Evolutionary conservation across 1,140 invertebrate species (phyloP), one percentile per base, ranked within the genome.

Genomic region (Lucilia cuprina): DNA sequence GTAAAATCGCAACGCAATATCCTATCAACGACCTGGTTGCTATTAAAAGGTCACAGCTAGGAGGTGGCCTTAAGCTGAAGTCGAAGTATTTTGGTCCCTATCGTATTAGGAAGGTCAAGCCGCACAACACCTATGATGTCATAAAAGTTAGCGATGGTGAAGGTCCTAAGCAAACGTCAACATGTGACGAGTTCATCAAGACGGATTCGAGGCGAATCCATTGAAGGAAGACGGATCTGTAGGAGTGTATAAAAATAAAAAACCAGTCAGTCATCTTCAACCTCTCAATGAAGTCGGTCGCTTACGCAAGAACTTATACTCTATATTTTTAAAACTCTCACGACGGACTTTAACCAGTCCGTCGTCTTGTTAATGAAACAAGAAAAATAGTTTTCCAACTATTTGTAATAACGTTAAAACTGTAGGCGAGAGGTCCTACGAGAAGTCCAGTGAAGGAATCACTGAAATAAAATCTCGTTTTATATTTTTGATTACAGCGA

Each of bases 41-140:
- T 60, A 60, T 60, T 14, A 60, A 60, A 14, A 60, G 50, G 13
- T 10, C 50, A 14, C 50, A 60, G 50, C 50, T 60, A 60, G 50
- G 50, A n/a, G 50, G 50, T 10, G 41, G 41, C 10, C 41, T 41
- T 10, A 41, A 41, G 10, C 10, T 41, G 41, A 41, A 41, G 10
- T 60, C 50, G 50, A 60, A 60, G 17, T 60, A 60, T 60, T 60
- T 60, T 14, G 50, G 50, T 60, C 50, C 25, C 25, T 30, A 30
- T 30, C 25, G 25, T 30, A 30, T 30, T 30, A 60, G 0, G 50
- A 60, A 60, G 17, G 50, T 60, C 13, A 60, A 60, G 50, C 50
- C 50, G 13, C 50, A 60, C 34, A 85, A 88, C 70, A 75, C 87
- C 60, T 88, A 87, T 83, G 80, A 80, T 65, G 83, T 74, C 17